Evolutionary conservation across 2,113 vertebrate species (phyloP), one percentile per base, ranked within the genome.

Genomic region (Lathamus discolor): DNA sequence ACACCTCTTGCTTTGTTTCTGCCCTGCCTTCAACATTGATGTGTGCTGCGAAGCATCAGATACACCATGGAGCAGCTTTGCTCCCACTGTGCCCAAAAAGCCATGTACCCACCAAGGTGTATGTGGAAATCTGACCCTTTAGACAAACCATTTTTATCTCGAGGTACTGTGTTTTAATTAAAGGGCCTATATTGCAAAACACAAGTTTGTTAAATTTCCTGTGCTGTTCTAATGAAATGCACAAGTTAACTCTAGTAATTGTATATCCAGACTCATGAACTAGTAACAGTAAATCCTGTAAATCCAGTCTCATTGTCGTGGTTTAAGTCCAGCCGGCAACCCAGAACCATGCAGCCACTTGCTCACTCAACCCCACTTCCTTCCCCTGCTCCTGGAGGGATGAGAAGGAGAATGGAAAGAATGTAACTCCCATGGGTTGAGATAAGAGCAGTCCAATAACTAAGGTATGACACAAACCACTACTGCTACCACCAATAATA

Each of bases 1-100:
- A 52, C 86, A 62, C 80, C 41, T 82, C 66, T 55, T 55, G 17
- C 80, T 78, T 93, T 86, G 83, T 92, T 94, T 92, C 51, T 88
- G 51, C 39, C 64, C 68, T 77, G 52, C 55, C 64, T 78, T 37
- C 64, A 48, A 27, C 52, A 4, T 18, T 93, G n/a, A 66, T 13
- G 33, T 64, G 73, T 80, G 88, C 83, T 88, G 80, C 27, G 49
- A 15, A 63, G 70, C 64, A 62, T 82, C 48, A 52, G 14, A 59
- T 72, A 20, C 46, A 5, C 51, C 75, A 66, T 73, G 51, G 61
- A 92, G 51, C 86, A 75, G 25, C 80, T 72, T 75, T 72, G 48
- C 24, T 92, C n/a, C 64, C 2, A 1, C 77, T 59, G 69, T 19
- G 80, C 51, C 76, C 2, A 5, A 35, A 76, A 67, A 90, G 23